Conservation (phyloP, 92 coral and sea anemone species). For the Bergia sp. region DNA sequence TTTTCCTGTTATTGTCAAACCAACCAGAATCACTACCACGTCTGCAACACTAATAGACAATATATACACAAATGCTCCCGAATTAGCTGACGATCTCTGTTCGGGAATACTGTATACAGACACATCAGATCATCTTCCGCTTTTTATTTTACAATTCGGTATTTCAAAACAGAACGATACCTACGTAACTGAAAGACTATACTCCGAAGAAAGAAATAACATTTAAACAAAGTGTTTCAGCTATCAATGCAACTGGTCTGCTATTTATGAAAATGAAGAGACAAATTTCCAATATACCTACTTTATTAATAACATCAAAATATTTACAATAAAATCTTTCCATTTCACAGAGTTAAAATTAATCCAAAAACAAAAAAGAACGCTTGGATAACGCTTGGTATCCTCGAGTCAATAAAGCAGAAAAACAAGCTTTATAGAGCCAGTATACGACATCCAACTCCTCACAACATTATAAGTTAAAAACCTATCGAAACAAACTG, state of each 20-base stretch:
- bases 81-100: background rate
- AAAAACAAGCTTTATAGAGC: slow-evolving; percentile 9
- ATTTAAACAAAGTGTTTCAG: background rate
- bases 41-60: background rate
- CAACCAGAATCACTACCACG: background rate
- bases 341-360: background rate
- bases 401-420: background rate
- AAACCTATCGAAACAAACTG: background rate
- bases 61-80: background rate
- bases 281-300: background rate
- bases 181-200: background rate
- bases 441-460: slow-evolving; percentile 6
- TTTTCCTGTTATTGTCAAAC: background rate
- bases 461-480: background rate
- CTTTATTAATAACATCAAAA: background rate
- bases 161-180: background rate
- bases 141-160: background rate
- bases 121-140: background rate
- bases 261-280: background rate
- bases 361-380: background rate
- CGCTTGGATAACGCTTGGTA: background rate
- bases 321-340: background rate
- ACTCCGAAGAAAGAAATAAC: background rate
- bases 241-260: background rate
- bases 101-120: background rate